phyloP scores from a whole-genome alignment of 2,113 vertebrate genomes.

The Dipodomys merriami region DNA sequence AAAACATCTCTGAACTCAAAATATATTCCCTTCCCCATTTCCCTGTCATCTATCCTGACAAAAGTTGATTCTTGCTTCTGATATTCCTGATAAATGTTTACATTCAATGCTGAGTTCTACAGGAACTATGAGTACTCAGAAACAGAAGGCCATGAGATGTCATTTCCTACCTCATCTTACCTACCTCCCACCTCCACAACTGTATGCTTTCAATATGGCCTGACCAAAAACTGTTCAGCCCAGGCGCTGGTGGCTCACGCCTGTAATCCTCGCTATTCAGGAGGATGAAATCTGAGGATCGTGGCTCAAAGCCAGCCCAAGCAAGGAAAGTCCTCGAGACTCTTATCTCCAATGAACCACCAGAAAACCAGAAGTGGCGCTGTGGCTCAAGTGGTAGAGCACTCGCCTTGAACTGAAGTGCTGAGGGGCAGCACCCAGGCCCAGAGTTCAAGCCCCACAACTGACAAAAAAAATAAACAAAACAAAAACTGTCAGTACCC shows the following conservation, averaged over 20 bases:
- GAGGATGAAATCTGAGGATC: no score
- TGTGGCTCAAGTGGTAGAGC: no score
- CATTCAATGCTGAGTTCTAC: conserved; percentile 34
- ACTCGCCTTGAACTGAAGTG: no score
- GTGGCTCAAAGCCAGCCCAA: no score
- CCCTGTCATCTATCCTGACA: conserved; percentile 53
- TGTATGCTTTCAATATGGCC: conserved; percentile 9
- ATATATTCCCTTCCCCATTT: conserved; percentile 51
- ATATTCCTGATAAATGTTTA: conserved; percentile 55
- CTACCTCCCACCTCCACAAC: neutral
- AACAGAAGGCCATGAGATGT: neutral
- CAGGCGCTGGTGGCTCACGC: no score
- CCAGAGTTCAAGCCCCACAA: no score
- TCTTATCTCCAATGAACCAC: no score
- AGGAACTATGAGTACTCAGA: conserved; percentile 38
- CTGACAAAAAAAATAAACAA: no score
- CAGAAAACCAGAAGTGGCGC: no score
- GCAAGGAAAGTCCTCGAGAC: no score
- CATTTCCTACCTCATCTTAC: neutral
- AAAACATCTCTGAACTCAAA: conserved; percentile 76
- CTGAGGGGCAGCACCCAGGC: no score
- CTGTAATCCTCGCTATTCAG: no score
- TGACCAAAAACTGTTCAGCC: conserved; percentile 31
- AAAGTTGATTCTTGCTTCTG: conserved; percentile 53
- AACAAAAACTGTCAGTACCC: neutral